A percentile compares a stretch with the other conserved stretches of the same genome.
Conservation (phyloP, 1,140 invertebrate genomes). For the Cephus cinctus region DNA sequence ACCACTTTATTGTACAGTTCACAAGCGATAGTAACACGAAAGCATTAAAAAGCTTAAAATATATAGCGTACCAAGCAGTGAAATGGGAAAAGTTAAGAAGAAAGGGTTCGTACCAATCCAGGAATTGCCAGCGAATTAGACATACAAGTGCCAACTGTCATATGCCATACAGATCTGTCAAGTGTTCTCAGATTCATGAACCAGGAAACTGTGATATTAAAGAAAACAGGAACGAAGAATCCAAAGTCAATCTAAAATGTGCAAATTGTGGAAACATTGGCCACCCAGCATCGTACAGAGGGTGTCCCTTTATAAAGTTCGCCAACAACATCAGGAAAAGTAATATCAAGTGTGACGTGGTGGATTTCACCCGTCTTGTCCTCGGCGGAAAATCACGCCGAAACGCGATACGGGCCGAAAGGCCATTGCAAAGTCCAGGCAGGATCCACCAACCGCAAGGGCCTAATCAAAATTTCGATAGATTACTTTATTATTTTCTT, state of each 20-base stretch:
- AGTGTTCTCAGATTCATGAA: conserved; percentile 9
- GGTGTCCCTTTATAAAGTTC: conserved; percentile 8
- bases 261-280: conserved; percentile 10
- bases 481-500: no score
- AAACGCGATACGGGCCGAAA: no score
- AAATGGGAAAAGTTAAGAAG: conserved; percentile 24
- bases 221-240: not conserved
- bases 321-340: not conserved
- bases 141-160: conserved; percentile 24
- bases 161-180: conserved; percentile 17
- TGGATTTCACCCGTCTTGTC: no score
- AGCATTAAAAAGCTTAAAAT: conserved; percentile 16
- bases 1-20: conserved; percentile 20
- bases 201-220: conserved; percentile 12
- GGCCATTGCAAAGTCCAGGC: no score
- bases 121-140: conserved; percentile 24
- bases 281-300: conserved; percentile 17
- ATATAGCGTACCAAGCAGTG: conserved; percentile 10
- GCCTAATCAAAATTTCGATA: no score
- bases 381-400: no score
- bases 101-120: conserved; percentile 22
- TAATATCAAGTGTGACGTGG: no score
- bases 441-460: no score
- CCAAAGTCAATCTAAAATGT: conserved; percentile 1
- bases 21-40: conserved; percentile 9